phyloP scores from a whole-genome alignment of 2,113 vertebrate genomes.

The Lathamus discolor region DNA sequence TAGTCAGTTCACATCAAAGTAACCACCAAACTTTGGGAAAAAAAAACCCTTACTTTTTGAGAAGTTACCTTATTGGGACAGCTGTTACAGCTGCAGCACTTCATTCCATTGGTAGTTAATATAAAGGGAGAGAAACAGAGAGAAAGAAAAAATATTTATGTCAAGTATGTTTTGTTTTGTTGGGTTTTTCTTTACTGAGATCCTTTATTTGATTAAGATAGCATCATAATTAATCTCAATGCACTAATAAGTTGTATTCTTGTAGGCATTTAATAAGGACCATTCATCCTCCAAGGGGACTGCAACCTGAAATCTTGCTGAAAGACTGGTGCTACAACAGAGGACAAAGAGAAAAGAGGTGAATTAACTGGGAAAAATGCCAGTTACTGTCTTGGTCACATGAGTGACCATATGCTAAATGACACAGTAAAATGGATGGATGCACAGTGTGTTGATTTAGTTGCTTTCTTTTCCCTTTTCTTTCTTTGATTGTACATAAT shows the following conservation, averaged over 20 bases:
- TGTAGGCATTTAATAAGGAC: constrained; percentile 25
- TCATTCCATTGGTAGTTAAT: not conserved
- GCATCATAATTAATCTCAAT: constrained; percentile 13
- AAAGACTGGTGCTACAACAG: constrained; percentile 42
- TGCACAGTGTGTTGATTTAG: constrained; percentile 11
- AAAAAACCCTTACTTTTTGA: not conserved
- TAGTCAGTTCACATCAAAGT: constrained; percentile 14
- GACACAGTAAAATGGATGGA: constrained; percentile 43
- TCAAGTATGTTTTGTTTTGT: not conserved
- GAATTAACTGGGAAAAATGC: constrained; percentile 70
- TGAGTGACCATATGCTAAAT: constrained; percentile 68
- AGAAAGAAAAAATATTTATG: not conserved
- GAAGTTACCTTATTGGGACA: not conserved
- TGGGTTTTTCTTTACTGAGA: not conserved
- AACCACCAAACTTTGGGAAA: not conserved
- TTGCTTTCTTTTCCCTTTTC: not conserved
- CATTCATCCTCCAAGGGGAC: constrained; percentile 13
- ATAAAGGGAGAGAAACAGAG: not conserved
- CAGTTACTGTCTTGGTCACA: constrained; percentile 65
- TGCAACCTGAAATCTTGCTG: constrained; percentile 46
- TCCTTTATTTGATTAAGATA: constrained; percentile 28
- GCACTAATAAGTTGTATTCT: constrained; percentile 2
- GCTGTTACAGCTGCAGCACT: not conserved
- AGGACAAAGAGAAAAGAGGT: constrained; percentile 63
- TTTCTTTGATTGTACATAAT: not conserved